A percentile compares a stretch with the other conserved stretches of the same genome.
Evolutionary conservation across 1,140 invertebrate species (phyloP).

Genomic region (Heliconius congener): DNA sequence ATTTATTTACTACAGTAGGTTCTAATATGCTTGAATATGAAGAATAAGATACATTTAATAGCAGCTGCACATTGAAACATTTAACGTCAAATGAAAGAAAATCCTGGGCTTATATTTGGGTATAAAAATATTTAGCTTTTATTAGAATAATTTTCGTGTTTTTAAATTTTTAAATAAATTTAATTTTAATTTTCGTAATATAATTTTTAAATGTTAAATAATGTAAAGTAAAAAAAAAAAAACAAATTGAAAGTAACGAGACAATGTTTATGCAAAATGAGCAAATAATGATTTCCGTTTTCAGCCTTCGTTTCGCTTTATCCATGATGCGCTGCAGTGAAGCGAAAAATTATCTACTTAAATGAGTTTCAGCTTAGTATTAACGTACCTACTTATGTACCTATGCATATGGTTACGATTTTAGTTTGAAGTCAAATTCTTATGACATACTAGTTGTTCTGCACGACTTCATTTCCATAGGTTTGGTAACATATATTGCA

Average conservation of each 20-base stretch:
- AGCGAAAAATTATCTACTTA: slow-evolving; percentile 26
- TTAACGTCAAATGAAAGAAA: too few species aligned
- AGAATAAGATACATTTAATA: too few species aligned
- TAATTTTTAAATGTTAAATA: neutral
- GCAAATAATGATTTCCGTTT: slow-evolving; percentile 17
- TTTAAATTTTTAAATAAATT: neutral
- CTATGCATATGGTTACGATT: neutral
- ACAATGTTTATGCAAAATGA: slow-evolving; percentile 22
- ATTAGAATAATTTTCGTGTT: neutral
- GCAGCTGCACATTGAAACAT: too few species aligned
- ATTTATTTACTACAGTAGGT: too few species aligned
- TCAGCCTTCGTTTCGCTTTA: slow-evolving; percentile 8
- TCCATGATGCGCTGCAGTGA: slow-evolving; percentile 23
- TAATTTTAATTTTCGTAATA: neutral
- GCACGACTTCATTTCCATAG: too few species aligned
- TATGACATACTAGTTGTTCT: neutral
- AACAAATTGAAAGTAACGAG: neutral
- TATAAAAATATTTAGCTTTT: neutral
- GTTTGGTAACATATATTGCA: too few species aligned
- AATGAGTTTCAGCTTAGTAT: slow-evolving; percentile 6
- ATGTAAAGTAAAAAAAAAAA: neutral
- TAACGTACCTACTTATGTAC: neutral
- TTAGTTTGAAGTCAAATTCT: neutral
- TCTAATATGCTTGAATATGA: too few species aligned
- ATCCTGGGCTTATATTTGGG: too few species aligned